phyloP scores from a whole-genome alignment of 2,113 vertebrate genomes.

The Gnathonemus longibarbis region DNA sequence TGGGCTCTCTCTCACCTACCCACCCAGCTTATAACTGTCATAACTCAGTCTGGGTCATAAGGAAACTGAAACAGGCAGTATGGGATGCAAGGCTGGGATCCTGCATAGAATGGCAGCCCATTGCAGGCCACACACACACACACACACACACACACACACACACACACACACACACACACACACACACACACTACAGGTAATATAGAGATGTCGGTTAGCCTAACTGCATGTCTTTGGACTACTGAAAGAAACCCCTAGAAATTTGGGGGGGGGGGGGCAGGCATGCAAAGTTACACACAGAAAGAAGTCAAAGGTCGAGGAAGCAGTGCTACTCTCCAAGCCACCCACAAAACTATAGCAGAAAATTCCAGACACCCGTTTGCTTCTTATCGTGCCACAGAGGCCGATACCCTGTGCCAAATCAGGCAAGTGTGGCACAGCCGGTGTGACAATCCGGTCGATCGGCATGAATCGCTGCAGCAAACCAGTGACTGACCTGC shows the following conservation, averaged over 20 bases:
- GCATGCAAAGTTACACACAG: neutral
- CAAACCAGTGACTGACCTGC: slow-evolving; percentile 60
- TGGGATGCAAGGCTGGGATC: neutral
- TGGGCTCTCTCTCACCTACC: neutral
- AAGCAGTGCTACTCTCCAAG: neutral
- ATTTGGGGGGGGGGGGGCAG: neutral
- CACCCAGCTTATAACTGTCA: neutral
- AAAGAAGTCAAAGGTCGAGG: neutral
- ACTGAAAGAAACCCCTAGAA: neutral
- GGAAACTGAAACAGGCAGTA: neutral
- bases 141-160: neutral
- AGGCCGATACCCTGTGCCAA: neutral
- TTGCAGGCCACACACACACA: neutral
- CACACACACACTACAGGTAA: neutral
- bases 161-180: neutral
- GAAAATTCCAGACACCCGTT: neutral
- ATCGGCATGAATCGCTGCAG: neutral
- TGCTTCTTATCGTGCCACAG: neutral
- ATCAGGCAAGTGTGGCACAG: neutral
- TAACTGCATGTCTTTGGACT: neutral
- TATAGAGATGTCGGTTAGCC: neutral
- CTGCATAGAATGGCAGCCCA: neutral
- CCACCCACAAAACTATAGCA: neutral
- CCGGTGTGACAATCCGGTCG: neutral
- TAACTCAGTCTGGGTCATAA: neutral